phyloP scores from a whole-genome alignment of 2,113 vertebrate species.

The Scomber colias region DNA sequence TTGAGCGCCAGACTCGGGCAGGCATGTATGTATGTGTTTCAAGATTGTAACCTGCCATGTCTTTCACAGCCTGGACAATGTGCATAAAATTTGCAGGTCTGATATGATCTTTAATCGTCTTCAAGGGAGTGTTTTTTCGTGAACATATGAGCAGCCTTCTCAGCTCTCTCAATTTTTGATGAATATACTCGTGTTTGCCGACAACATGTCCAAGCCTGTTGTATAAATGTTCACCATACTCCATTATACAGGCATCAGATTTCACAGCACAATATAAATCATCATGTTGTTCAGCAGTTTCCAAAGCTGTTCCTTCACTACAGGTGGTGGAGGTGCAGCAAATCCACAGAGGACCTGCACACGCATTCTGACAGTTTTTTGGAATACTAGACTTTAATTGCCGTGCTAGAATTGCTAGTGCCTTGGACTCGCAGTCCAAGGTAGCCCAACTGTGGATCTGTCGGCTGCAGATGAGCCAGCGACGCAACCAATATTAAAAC shows the following conservation, averaged over 20 bases:
- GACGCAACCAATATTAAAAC: too few relatives aligned
- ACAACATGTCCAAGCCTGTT: slow-evolving; percentile 42
- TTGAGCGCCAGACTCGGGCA: slow-evolving; percentile 36
- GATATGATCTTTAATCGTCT: slow-evolving; percentile 39
- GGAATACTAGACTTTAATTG: slow-evolving; percentile 20
- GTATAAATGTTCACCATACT: slow-evolving; percentile 46
- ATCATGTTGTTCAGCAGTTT: slow-evolving; percentile 39
- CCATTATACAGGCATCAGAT: slow-evolving; percentile 43
- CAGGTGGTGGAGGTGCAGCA: slow-evolving; percentile 21
- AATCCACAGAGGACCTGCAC: slow-evolving; percentile 41
- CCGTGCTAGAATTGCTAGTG: too few relatives aligned
- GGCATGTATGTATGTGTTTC: slow-evolving; percentile 24
- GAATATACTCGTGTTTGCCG: slow-evolving; percentile 56
- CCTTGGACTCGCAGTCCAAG: not conserved
- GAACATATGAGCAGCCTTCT: slow-evolving; percentile 43
- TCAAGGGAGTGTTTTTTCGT: slow-evolving; percentile 31
- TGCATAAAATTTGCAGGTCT: slow-evolving; percentile 48
- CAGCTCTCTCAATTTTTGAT: slow-evolving; percentile 50
- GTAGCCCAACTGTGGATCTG: too few relatives aligned
- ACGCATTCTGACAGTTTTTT: slow-evolving; percentile 31
- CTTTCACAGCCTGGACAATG: slow-evolving; percentile 30
- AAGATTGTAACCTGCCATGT: slow-evolving; percentile 1
- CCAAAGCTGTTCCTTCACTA: slow-evolving; percentile 25
- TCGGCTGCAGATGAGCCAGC: too few relatives aligned
- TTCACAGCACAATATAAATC: slow-evolving; percentile 42